phyloP scores from a whole-genome alignment of 2,888 invertebrate genomes.

The Drosophila sordidula region DNA sequence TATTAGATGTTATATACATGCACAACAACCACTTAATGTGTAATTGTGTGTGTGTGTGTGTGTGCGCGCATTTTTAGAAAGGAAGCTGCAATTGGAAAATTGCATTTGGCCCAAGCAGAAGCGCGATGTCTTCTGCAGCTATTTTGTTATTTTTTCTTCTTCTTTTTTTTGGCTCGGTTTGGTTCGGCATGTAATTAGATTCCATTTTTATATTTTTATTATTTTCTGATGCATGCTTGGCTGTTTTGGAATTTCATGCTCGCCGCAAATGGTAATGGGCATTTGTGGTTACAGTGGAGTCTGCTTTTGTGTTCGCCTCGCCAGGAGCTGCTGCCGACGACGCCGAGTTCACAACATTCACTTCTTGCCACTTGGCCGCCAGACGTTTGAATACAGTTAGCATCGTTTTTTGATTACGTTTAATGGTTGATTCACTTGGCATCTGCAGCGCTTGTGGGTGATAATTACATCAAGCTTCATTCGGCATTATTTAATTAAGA shows the following conservation, averaged over 20 bases:
- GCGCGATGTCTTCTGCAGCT: slow-evolving; percentile 19
- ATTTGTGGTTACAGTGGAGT: slow-evolving; percentile 32
- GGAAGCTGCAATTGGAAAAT: slow-evolving; percentile 55
- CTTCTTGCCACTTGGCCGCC: slow-evolving; percentile 37
- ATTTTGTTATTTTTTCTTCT: slow-evolving; percentile 15
- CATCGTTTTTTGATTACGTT: slow-evolving; percentile 24
- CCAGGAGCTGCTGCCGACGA: slow-evolving; percentile 28
- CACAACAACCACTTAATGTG: slow-evolving; percentile 23
- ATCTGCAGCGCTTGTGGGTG: neutral
- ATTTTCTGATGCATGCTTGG: slow-evolving; percentile 23
- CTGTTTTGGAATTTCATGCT: slow-evolving; percentile 20
- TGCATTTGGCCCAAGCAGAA: slow-evolving; percentile 30
- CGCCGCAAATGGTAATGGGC: slow-evolving; percentile 57
- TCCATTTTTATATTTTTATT: slow-evolving; percentile 60
- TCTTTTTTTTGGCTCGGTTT: slow-evolving; percentile 5
- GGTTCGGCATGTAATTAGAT: slow-evolving; percentile 59
- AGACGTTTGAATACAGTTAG: neutral
- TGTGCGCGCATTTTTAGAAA: slow-evolving; percentile 64
- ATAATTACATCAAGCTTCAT: neutral
- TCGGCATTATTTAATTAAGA: slow-evolving; percentile 2
- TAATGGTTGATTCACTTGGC: slow-evolving; percentile 18
- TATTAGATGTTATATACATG: slow-evolving; percentile 44
- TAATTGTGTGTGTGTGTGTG: slow-evolving; percentile 16
- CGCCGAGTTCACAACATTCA: slow-evolving; percentile 55
- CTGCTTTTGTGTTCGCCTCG: slow-evolving; percentile 5